Evolutionary conservation across 2,888 invertebrate genomes (phyloP), one percentile per base, ranked within the genome.

Genomic region (Sinotaia quadrata): DNA sequence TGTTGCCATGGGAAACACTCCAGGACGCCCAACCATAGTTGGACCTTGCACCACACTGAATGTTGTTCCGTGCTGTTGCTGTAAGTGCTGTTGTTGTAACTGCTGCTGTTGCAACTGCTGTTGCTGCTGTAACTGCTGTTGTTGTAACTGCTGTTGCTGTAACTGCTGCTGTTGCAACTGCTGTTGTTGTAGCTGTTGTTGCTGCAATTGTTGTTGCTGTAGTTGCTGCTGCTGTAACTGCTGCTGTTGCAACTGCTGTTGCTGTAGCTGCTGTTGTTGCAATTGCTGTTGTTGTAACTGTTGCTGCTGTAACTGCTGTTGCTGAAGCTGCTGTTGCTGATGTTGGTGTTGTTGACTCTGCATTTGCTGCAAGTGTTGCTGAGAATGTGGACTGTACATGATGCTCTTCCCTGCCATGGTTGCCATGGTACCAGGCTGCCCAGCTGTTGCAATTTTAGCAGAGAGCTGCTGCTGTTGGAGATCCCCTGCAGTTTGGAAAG

Each of bases 401-500:
- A 54, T 67, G 47, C 31, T 67, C 52, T 67, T 59, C 12, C 44
- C 60, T 15, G 54, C 41, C 52, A 62, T 41, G 24, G 62, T 60
- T 72, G 74, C 76, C 73, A 59, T 73, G 24, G 24, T 69, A 36
- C 57, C 69, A 67, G 10, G 69, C 68, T n/a, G 73, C 27, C 49
- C 12, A 2, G 54, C 37, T 10, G 68, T 72, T 12, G 74, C 47
- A 31, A 69, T 71, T 57, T 74, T 73, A 12, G 76, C 67, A 36
- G 73, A 60, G 47, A 73, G 58, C 36, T 72, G 72, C 44, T 72
- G 72, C 21, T 72, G 75, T 52, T 77, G 77, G 18, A 67, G 70
- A 4, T 69, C 72, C 31, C 71, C 61, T 4, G 71, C 27, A 12
- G 62, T 34, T 27, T 56, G 68, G 51, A 58, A 54, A 12, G 62